Evolutionary conservation across 2,888 invertebrate genomes (phyloP).

Genomic region (Acanthosoma haemorrhoidale): DNA sequence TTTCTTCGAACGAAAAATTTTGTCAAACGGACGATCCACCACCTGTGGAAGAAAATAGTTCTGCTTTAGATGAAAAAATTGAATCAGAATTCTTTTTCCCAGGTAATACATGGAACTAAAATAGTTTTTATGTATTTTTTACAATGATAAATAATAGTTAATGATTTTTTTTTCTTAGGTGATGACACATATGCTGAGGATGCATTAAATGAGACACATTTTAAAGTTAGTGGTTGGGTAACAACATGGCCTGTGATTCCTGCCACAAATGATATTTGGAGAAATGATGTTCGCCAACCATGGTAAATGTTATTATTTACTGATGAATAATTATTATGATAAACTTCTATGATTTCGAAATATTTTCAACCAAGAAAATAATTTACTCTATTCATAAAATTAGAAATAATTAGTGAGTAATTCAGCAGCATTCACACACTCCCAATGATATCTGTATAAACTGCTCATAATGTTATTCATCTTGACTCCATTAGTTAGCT

Average conservation of each 20-base stretch:
- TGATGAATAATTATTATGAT: too few species aligned
- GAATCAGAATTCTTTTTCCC: conserved; percentile 25
- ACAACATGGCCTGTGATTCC: conserved; percentile 39
- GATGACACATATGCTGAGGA: conserved; percentile 41
- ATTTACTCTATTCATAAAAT: too few species aligned
- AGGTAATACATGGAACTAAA: background rate
- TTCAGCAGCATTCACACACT: too few species aligned
- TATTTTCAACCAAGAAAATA: too few species aligned
- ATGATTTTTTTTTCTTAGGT: conserved; percentile 43
- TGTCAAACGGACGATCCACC: conserved; percentile 53
- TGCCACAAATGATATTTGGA: conserved; percentile 38
- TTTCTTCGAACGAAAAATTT: conserved; percentile 53
- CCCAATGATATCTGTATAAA: too few species aligned
- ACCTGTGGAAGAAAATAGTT: conserved; percentile 15
- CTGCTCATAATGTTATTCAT: too few species aligned
- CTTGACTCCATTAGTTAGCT: too few species aligned
- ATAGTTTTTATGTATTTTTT: background rate
- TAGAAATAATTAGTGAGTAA: too few species aligned
- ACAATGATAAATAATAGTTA: background rate
- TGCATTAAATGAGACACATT: conserved; percentile 32
- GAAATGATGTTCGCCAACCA: conserved; percentile 36
- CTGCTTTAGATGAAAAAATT: conserved; percentile 3
- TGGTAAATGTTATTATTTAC: conserved; percentile 28
- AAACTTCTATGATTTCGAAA: too few species aligned
- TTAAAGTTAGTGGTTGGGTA: conserved; percentile 39